phyloP scores from a whole-genome alignment of 2,113 vertebrate species.

The Vireo altiloquus region DNA sequence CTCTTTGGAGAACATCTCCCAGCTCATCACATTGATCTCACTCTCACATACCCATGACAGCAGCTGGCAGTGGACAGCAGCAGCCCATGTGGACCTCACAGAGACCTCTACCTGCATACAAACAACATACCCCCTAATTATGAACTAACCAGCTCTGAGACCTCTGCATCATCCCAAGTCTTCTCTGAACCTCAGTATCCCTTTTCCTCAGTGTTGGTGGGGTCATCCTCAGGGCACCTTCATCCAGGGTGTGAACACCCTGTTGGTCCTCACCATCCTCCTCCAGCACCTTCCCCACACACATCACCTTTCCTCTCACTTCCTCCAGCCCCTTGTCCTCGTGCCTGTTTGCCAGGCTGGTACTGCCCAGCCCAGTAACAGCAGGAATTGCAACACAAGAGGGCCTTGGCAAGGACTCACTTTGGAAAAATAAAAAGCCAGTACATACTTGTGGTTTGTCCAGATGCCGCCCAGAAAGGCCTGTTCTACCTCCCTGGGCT shows the following conservation, averaged over 20 bases:
- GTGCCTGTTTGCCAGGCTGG: background rate
- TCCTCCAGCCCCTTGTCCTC: background rate
- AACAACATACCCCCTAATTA: background rate
- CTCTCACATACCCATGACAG: background rate
- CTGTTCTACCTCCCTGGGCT: background rate
- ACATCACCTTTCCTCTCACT: background rate
- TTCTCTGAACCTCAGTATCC: background rate
- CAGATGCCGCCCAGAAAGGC: background rate
- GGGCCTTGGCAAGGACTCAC: background rate
- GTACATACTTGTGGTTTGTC: background rate
- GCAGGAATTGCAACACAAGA: background rate
- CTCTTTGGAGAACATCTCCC: background rate
- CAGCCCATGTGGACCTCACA: background rate
- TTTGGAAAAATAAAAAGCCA: background rate
- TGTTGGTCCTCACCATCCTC: background rate
- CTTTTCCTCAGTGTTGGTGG: background rate
- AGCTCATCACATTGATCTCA: rapidly evolving
- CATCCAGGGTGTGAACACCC: background rate
- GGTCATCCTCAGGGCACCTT: background rate
- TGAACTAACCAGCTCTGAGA: background rate
- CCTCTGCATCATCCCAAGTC: background rate
- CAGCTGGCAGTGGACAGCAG: background rate
- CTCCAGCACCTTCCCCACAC: background rate
- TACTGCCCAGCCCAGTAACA: rapidly evolving
- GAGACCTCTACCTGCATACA: background rate